Percentiles rank a stretch among this genome's conserved stretches.
Evolutionary conservation across 2,113 vertebrate genomes (phyloP).

Genomic region (Solenodon paradoxus): DNA sequence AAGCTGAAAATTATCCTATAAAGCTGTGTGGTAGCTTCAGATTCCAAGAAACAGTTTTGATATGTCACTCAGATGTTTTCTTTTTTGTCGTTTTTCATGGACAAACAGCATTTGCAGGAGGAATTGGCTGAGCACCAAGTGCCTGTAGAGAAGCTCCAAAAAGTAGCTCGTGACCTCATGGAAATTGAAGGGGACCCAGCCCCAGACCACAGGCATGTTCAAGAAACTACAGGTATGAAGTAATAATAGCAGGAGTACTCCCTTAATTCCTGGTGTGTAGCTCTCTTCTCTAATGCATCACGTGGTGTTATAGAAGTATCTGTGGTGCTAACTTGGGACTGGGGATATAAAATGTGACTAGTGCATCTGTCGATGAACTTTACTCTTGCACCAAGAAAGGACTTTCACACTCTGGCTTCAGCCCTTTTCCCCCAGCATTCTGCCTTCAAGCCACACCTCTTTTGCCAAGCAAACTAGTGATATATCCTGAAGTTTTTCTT

Average conservation of each 20-base stretch:
- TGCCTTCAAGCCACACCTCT: not conserved
- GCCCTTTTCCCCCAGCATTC: not conserved
- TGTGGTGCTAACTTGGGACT: not conserved
- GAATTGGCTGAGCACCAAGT: conserved; percentile 93
- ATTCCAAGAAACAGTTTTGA: not conserved
- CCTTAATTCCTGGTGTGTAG: not conserved
- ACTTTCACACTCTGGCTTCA: not conserved
- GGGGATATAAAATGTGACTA: not conserved
- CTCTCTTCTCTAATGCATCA: not conserved
- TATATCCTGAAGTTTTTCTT: conserved; percentile 24
- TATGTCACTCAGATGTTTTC: conserved; percentile 27
- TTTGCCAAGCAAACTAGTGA: not conserved
- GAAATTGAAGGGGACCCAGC: conserved; percentile 88
- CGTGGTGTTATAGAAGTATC: not conserved
- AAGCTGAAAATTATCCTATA: not conserved
- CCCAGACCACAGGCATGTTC: conserved; percentile 85
- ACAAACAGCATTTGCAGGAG: conserved; percentile 90
- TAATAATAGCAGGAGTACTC: not conserved
- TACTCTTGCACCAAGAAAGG: not conserved
- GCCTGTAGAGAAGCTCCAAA: conserved; percentile 95
- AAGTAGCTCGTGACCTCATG: conserved; percentile 87
- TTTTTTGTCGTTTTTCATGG: conserved; percentile 20
- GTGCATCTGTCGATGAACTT: not conserved
- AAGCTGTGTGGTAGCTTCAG: conserved; percentile 1
- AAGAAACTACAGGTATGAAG: conserved; percentile 88